A percentile compares a stretch with the other conserved stretches of the same genome.
Evolutionary conservation across 2,888 invertebrate species (phyloP).

Genomic region (Rapana venosa): DNA sequence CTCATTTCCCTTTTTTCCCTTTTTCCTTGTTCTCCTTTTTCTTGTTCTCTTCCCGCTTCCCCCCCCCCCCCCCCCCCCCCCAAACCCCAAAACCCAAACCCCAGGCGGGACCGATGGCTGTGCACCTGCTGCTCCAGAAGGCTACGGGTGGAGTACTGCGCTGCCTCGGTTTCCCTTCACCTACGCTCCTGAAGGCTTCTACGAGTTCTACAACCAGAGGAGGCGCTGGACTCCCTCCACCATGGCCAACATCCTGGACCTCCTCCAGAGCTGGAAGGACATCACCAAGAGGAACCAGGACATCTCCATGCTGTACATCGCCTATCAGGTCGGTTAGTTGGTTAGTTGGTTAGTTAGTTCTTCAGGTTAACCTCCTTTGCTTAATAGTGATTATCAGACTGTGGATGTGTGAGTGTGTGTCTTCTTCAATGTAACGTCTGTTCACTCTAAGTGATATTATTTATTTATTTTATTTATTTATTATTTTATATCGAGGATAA

Average conservation of each 20-base stretch:
- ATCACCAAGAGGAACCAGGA: slow-evolving; percentile 95
- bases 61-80: no score
- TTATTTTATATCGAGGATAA: no score
- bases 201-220: slow-evolving; percentile 94
- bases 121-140: slow-evolving; percentile 98
- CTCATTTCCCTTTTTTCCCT: no score
- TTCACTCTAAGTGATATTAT: no score
- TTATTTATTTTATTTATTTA: no score
- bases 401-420: background rate
- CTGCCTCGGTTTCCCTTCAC: slow-evolving; percentile 99
- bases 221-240: slow-evolving; percentile 99
- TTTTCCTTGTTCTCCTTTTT: no score
- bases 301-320: slow-evolving; percentile 84
- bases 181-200: slow-evolving; percentile 90
- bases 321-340: slow-evolving; percentile 70
- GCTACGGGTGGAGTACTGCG: slow-evolving; percentile 99
- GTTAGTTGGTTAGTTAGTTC: no score
- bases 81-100: no score
- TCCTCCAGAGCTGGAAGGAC: slow-evolving; percentile 62
- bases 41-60: no score
- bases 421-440: no score
- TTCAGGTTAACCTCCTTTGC: no score
- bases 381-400: no score
- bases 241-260: slow-evolving; percentile 98
- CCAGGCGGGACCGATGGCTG: slow-evolving; percentile 97